Evolutionary conservation across 2,113 vertebrate species (phyloP).

Genomic region (Eurypyga helias): DNA sequence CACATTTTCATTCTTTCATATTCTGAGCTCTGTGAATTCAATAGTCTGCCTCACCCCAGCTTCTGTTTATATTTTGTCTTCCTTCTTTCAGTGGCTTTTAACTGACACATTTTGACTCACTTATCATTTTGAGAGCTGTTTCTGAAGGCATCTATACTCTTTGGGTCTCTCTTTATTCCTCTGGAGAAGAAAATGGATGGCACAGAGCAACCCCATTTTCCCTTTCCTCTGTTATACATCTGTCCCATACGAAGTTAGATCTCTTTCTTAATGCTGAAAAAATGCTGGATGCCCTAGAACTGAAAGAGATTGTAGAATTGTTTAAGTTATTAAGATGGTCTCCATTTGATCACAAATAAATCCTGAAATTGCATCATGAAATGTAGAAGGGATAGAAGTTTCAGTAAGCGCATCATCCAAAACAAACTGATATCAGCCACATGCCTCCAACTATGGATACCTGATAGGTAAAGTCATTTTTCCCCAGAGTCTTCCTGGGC

Average conservation of each 20-base stretch:
- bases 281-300: background rate
- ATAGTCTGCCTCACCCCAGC: rapidly evolving
- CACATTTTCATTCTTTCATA: background rate
- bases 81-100: background rate
- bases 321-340: background rate
- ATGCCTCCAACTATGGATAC: background rate
- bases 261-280: background rate
- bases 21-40: background rate
- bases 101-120: background rate
- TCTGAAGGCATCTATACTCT: background rate
- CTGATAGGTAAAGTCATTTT: conserved; percentile 69
- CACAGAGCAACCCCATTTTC: background rate
- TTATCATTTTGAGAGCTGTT: background rate
- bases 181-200: background rate
- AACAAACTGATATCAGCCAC: conserved; percentile 17
- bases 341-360: background rate
- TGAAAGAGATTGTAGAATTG: background rate
- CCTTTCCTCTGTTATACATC: background rate
- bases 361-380: background rate
- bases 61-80: background rate
- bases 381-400: background rate
- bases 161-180: background rate
- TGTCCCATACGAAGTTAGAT: background rate
- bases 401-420: background rate
- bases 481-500: conserved; percentile 20